Conservation (phyloP, 2,797 vertebrate species). For the Sarcophilus harrisii region DNA sequence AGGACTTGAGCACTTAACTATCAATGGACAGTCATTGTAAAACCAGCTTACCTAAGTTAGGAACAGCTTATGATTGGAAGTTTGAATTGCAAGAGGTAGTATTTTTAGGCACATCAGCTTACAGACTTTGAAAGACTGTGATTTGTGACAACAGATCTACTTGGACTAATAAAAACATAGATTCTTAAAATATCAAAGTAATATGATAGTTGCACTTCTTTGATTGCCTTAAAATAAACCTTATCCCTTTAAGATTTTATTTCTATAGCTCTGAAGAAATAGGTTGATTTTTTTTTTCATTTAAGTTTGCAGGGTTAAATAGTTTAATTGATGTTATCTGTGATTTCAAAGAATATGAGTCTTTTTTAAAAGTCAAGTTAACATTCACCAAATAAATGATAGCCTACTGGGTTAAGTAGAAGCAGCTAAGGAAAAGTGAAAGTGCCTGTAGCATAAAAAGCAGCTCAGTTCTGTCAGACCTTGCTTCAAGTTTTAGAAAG, state of each 20-base stretch:
- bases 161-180: neutral
- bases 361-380: neutral
- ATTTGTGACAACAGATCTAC: neutral
- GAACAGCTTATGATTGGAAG: neutral
- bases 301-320: neutral
- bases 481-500: neutral
- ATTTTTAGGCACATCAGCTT: neutral
- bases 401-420: neutral
- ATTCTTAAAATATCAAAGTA: neutral
- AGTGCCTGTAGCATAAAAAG: neutral
- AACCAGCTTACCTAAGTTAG: neutral
- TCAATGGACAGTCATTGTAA: neutral
- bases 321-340: neutral
- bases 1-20: neutral
- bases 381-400: neutral
- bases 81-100: neutral
- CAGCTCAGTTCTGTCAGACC: neutral
- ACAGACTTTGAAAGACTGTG: neutral
- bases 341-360: neutral
- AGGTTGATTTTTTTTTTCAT: neutral
- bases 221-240: neutral
- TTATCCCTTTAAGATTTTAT: neutral
- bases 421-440: neutral
- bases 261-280: neutral
- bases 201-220: neutral